Evolutionary conservation across 2,113 vertebrate species (phyloP).

Genomic region (Gasterosteus nipponicus): DNA sequence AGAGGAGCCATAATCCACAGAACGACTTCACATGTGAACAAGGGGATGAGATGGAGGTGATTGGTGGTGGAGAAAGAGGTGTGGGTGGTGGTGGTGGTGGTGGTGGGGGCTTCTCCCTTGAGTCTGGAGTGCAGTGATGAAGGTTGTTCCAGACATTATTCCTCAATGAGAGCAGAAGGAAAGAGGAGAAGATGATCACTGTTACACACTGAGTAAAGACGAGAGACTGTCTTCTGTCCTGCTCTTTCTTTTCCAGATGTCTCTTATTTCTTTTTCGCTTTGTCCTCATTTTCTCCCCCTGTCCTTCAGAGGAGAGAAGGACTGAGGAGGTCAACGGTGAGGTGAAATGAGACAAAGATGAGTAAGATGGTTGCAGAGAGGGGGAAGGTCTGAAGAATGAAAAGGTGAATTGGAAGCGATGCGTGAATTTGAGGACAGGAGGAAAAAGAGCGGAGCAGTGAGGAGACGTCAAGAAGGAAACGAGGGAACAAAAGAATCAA

Average conservation of each 20-base stretch:
- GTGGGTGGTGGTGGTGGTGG: constrained; percentile 11
- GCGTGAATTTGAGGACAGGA: not conserved
- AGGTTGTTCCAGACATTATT: constrained; percentile 75
- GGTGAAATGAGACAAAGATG: not conserved
- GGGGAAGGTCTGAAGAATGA: too few species aligned
- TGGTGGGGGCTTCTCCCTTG: too few species aligned
- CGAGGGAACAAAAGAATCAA: not conserved
- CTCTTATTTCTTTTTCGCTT: constrained; percentile 8
- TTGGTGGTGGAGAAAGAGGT: not conserved
- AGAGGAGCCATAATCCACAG: constrained; percentile 72
- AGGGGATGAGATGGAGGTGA: constrained; percentile 63
- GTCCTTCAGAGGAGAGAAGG: constrained; percentile 6
- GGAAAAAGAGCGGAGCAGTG: not conserved
- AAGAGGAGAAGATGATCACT: constrained; percentile 49
- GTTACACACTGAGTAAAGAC: constrained; percentile 22
- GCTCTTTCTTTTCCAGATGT: constrained; percentile 3
- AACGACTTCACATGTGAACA: constrained; percentile 60
- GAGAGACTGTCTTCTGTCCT: constrained; percentile 36
- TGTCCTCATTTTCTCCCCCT: not conserved
- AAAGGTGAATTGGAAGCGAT: too few species aligned
- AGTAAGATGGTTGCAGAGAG: not conserved
- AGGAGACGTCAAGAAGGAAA: not conserved
- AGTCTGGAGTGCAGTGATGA: constrained; percentile 15
- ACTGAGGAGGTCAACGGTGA: not conserved
- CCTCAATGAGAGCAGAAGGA: constrained; percentile 47